A percentile compares a stretch with the other conserved stretches of the same genome.
Conservation (phyloP, 2,797 vertebrate genomes). For the Karalla daura region DNA sequence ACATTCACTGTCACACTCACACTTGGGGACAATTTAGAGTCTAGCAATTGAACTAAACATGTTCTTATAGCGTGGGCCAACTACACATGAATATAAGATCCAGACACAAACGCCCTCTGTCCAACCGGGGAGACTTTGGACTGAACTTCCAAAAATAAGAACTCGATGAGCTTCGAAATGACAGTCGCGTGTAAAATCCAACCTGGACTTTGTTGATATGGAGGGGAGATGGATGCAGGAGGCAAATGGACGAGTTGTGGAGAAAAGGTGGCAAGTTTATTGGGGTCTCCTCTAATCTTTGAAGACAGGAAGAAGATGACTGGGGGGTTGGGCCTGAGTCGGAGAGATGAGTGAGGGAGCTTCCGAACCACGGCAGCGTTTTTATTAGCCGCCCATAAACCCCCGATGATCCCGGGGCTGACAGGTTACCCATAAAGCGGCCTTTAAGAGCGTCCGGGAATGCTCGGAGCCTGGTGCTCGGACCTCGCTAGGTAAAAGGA, state of each 20-base stretch:
- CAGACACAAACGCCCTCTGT: no score
- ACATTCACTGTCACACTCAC: no score
- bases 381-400: conserved; percentile 79
- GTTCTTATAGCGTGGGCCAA: no score
- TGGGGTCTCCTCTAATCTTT: conserved; percentile 68
- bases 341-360: conserved; percentile 48
- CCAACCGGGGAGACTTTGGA: no score
- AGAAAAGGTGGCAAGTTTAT: conserved; percentile 53
- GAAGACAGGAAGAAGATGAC: conserved; percentile 55
- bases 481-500: conserved; percentile 71
- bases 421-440: conserved; percentile 70
- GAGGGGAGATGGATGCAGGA: conserved; percentile 4
- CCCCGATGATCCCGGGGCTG: conserved; percentile 70
- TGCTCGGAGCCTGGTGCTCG: conserved; percentile 48
- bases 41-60: no score
- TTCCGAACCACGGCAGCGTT: conserved; percentile 64
- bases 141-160: no score
- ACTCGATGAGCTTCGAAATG: background rate
- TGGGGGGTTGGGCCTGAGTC: conserved; percentile 22
- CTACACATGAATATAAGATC: no score
- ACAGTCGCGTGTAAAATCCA: conserved; percentile 15
- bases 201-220: conserved; percentile 3
- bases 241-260: conserved; percentile 17
- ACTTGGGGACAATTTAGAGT: no score
- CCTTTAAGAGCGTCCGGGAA: conserved; percentile 79